phyloP scores from a whole-genome alignment of 2,797 vertebrate species.

The Intellagama lesueurii region DNA sequence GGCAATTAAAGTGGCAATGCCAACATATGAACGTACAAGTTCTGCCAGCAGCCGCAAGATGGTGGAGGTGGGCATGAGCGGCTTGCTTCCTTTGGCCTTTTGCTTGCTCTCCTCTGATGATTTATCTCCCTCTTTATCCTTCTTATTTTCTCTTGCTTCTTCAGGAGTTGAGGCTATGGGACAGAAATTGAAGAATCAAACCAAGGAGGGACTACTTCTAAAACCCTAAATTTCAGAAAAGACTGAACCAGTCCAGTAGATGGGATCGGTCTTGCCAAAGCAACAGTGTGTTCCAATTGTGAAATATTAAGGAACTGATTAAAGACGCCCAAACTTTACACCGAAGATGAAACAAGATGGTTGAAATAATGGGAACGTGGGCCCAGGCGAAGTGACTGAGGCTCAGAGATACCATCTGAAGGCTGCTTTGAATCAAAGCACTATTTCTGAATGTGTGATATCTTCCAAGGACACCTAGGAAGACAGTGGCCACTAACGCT shows the following conservation, averaged over 20 bases:
- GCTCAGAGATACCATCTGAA: neutral
- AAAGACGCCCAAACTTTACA: neutral
- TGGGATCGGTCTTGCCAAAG: too few relatives aligned
- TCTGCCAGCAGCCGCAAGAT: constrained; percentile 94
- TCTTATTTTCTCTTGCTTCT: constrained; percentile 93
- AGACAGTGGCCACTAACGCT: neutral
- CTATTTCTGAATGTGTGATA: neutral
- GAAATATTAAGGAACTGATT: neutral
- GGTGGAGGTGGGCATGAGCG: constrained; percentile 97
- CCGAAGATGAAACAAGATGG: neutral
- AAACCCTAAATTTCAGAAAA: neutral
- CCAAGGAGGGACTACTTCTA: neutral
- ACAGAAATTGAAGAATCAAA: neutral
- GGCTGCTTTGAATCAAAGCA: neutral
- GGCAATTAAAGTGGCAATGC: constrained; percentile 93
- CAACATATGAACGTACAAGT: constrained; percentile 95
- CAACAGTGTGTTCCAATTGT: neutral
- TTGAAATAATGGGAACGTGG: neutral
- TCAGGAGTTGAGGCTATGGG: constrained; percentile 88
- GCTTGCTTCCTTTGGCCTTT: constrained; percentile 92
- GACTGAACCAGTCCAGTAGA: neutral
- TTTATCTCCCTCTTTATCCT: constrained; percentile 92
- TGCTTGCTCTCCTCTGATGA: constrained; percentile 86
- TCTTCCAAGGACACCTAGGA: neutral
- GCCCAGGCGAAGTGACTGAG: neutral